A percentile compares a stretch with the other conserved stretches of the same genome.
Conservation (phyloP, 2,113 vertebrate genomes). For the Caloenas nicobarica region DNA sequence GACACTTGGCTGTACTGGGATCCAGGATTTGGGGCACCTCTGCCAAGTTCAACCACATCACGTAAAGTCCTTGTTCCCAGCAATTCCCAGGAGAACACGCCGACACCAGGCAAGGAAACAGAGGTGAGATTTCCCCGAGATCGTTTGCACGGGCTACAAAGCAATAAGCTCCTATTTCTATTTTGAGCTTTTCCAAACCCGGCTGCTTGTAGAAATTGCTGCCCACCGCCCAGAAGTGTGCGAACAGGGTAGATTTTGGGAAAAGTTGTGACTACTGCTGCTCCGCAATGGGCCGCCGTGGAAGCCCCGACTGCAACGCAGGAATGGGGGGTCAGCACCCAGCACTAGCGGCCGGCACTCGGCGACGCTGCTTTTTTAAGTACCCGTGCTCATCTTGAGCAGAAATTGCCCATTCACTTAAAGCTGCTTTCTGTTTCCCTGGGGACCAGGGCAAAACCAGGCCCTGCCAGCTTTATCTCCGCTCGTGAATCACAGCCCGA, state of each 20-base stretch:
- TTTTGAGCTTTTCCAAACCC: background rate
- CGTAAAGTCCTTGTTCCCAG: background rate
- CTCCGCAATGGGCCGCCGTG: background rate
- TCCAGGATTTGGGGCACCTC: background rate
- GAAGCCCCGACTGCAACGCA: background rate
- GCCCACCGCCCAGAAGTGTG: background rate
- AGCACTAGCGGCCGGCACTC: background rate
- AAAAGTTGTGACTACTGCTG: background rate
- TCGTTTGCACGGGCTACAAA: background rate
- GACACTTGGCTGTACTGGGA: too few relatives aligned
- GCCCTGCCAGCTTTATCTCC: conserved; percentile 46
- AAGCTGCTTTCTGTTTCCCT: conserved; percentile 36
- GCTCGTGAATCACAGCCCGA: conserved; percentile 17
- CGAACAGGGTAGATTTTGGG: background rate
- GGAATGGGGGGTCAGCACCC: background rate
- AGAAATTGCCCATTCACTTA: conserved; percentile 45
- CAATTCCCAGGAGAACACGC: background rate
- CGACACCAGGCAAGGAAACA: background rate
- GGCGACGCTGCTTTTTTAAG: accelerated
- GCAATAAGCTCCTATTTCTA: background rate
- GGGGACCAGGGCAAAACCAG: background rate
- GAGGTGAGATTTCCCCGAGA: background rate
- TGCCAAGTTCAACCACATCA: background rate
- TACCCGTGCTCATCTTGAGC: background rate
- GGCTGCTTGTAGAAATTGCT: background rate